Conservation (phyloP, 64 coral and sea anemone genomes). For the Montipora capricornis region DNA sequence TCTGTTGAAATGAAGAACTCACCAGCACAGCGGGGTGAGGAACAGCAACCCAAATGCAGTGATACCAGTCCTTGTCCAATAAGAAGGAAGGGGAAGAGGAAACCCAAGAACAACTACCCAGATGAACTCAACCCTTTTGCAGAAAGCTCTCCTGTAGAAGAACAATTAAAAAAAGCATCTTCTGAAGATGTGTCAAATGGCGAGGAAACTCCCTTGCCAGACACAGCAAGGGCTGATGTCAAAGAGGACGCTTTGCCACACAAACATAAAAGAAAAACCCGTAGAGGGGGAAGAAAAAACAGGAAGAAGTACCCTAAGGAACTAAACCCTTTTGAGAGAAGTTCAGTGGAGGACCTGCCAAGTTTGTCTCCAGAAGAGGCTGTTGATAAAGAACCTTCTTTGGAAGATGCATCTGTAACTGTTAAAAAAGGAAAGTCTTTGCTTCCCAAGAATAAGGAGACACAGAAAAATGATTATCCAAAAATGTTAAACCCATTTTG, state of each 20-base stretch:
- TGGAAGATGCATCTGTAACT: no score
- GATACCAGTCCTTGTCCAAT: no score
- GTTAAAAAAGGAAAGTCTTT: no score
- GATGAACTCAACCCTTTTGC: neutral
- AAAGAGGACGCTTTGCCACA: neutral
- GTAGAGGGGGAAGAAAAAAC: neutral
- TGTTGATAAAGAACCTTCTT: no score
- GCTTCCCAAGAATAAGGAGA: no score
- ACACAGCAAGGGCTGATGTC: neutral
- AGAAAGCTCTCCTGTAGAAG: neutral
- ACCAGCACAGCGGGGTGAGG: neutral
- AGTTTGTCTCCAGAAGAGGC: no score
- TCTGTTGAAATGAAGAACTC: neutral
- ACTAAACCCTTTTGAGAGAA: neutral
- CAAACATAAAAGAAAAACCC: neutral
- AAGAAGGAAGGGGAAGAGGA: neutral
- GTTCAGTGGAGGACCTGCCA: neutral
- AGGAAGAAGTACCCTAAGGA: neutral
- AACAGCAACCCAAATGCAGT: neutral
- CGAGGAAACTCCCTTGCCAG: neutral
- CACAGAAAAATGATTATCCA: no score
- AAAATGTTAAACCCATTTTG: no score
- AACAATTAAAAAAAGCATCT: neutral
- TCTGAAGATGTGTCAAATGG: neutral
- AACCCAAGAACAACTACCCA: neutral